phyloP scores from a whole-genome alignment of 1,140 invertebrate species.

The Danaus melanippus region DNA sequence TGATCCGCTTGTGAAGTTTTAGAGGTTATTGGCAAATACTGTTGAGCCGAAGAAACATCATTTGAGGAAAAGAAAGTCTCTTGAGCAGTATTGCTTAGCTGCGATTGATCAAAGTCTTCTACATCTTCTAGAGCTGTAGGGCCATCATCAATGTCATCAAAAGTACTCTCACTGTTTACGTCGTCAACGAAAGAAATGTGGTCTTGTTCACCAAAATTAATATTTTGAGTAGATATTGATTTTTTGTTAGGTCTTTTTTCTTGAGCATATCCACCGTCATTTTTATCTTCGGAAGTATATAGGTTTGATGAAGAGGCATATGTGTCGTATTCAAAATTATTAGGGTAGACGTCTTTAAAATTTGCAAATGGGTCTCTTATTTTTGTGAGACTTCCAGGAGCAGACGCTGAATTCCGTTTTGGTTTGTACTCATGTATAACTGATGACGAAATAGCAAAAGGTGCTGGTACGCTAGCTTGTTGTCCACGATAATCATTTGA shows the following conservation, averaged over 20 bases:
- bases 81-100: slow-evolving; percentile 21
- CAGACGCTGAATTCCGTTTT: slow-evolving; percentile 27
- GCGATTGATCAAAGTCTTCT: slow-evolving; percentile 38
- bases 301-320: slow-evolving; percentile 49
- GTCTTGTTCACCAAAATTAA: slow-evolving; percentile 59
- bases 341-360: slow-evolving; percentile 47
- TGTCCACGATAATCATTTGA: slow-evolving; percentile 29
- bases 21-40: slow-evolving; percentile 43
- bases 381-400: slow-evolving; percentile 29
- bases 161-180: slow-evolving; percentile 34
- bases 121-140: slow-evolving; percentile 41
- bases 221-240: slow-evolving; percentile 63
- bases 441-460: slow-evolving; percentile 50
- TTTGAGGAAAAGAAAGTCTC: slow-evolving; percentile 38
- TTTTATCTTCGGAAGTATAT: slow-evolving; percentile 44
- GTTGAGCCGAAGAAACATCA: slow-evolving; percentile 43
- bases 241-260: slow-evolving; percentile 51
- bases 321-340: slow-evolving; percentile 52
- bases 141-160: slow-evolving; percentile 27
- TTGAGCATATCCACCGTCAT: slow-evolving; percentile 28
- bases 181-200: slow-evolving; percentile 57
- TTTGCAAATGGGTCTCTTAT: slow-evolving; percentile 41
- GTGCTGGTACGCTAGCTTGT: slow-evolving; percentile 35
- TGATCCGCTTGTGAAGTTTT: slow-evolving; percentile 45
- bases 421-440: slow-evolving; percentile 58